Percentiles rank a stretch among this genome's conserved stretches.
These are phyloP conservation scores for Sphenopsis melanotis DNA, from an alignment of 2,797 vertebrate genomes.

Conservation along the genomic window DNA sequence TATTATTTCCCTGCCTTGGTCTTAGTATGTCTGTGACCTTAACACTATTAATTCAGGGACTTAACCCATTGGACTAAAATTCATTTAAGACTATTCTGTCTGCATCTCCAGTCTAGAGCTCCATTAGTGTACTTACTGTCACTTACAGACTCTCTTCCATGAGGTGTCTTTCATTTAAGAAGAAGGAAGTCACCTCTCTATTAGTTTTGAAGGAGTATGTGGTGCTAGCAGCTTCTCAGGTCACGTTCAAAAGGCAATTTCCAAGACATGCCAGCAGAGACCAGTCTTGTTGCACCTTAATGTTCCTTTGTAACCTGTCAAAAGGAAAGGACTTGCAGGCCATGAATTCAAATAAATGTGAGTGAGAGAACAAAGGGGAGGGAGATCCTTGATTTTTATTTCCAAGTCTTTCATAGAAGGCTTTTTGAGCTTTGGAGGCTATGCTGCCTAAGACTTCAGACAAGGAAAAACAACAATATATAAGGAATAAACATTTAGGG, in stretches of 20 bases:
- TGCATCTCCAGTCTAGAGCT: neutral
- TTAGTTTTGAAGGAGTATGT: neutral
- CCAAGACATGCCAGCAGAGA: constrained; percentile 47
- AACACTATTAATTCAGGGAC: neutral
- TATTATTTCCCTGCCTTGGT: neutral
- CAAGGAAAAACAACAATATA: neutral
- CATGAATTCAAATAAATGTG: neutral
- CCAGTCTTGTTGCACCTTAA: constrained; percentile 14
- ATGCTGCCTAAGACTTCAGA: neutral
- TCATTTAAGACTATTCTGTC: neutral
- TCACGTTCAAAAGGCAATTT: neutral
- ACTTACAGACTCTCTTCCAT: neutral
- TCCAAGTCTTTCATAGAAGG: neutral
- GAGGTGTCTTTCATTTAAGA: neutral
- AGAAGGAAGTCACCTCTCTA: neutral
- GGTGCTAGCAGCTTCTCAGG: neutral
- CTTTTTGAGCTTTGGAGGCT: neutral
- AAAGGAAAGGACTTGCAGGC: neutral
- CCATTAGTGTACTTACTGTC: neutral
- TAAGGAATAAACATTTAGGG: neutral
- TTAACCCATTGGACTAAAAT: neutral
- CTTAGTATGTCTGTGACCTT: neutral
- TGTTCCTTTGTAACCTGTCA: neutral
- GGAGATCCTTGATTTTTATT: neutral
- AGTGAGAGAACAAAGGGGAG: neutral